A percentile compares a stretch with the other conserved stretches of the same genome.
Conservation (phyloP, 2,113 vertebrate genomes). For the Epinephelus fuscoguttatus region DNA sequence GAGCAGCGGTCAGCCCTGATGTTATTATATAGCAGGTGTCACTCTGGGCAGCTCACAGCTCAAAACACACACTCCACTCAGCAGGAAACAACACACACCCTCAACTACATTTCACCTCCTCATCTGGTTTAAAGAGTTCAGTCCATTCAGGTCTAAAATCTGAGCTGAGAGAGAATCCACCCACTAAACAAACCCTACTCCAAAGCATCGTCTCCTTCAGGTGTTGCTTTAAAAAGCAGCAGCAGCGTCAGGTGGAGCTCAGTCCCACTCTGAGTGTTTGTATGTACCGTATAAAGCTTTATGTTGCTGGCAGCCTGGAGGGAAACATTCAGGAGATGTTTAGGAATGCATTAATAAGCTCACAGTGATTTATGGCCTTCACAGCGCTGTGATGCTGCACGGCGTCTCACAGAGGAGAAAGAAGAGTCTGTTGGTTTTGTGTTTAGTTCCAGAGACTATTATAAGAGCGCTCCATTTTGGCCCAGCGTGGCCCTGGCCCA, state of each 20-base stretch:
- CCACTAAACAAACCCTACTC: not conserved
- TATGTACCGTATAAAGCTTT: no score
- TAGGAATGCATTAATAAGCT: slow-evolving; percentile 50
- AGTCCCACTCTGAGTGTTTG: not conserved
- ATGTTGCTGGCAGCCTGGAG: not conserved
- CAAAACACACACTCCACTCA: not conserved
- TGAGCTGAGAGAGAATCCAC: not conserved
- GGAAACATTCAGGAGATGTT: slow-evolving; percentile 21
- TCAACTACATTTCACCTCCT: not conserved
- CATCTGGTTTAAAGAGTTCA: slow-evolving; percentile 17
- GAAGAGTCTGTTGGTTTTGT: not conserved
- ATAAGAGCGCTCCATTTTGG: slow-evolving; percentile 36
- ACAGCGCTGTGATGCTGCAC: slow-evolving; percentile 4
- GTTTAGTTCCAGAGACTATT: slow-evolving; percentile 34
- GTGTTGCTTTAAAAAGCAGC: not conserved
- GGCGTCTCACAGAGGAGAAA: not conserved
- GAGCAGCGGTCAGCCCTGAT: not conserved
- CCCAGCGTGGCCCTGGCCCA: slow-evolving; percentile 42
- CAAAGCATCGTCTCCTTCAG: not conserved
- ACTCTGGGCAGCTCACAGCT: slow-evolving; percentile 20
- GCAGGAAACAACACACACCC: not conserved
- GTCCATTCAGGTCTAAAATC: not conserved
- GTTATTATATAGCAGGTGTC: slow-evolving; percentile 53
- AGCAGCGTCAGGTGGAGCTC: not conserved
- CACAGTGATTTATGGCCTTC: slow-evolving; percentile 3